Percentiles rank a stretch among this genome's conserved stretches.
Conservation (phyloP, 2,797 vertebrate species). For the Chromis chromis region DNA sequence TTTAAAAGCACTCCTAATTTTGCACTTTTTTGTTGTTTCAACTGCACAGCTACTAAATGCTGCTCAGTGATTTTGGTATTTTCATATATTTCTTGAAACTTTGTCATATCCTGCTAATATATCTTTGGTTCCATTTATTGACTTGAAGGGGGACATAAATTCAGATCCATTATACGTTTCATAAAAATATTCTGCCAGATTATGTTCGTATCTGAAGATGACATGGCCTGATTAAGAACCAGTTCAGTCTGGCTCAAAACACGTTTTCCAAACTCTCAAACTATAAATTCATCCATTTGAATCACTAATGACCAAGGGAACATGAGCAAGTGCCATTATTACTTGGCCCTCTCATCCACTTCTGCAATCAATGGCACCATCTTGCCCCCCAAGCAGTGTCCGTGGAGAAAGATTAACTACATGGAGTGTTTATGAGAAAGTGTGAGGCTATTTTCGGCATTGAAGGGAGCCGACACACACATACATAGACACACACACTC, state of each 20-base stretch:
- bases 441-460: constrained; percentile 69
- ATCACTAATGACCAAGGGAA: constrained; percentile 46
- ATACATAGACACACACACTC: constrained; percentile 33
- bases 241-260: constrained; percentile 21
- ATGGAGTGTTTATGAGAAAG: constrained; percentile 71
- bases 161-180: constrained; percentile 4
- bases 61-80: no score
- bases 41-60: no score
- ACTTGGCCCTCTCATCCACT: constrained; percentile 59
- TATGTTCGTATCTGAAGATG: constrained; percentile 47
- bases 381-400: constrained; percentile 14
- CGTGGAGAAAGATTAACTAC: constrained; percentile 54
- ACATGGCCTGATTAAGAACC: constrained; percentile 30
- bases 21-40: no score
- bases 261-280: constrained; percentile 32
- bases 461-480: constrained; percentile 18
- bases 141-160: background rate
- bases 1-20: no score
- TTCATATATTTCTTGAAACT: background rate
- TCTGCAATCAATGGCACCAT: constrained; percentile 69
- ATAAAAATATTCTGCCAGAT: constrained; percentile 6
- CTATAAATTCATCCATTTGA: constrained; percentile 50
- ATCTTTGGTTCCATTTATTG: background rate
- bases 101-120: background rate
- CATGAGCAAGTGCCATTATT: constrained; percentile 54